These are phyloP conservation scores for Corydoras sp. DNA, from an alignment of 2,113 vertebrate genomes.

Conservation along the genomic window DNA sequence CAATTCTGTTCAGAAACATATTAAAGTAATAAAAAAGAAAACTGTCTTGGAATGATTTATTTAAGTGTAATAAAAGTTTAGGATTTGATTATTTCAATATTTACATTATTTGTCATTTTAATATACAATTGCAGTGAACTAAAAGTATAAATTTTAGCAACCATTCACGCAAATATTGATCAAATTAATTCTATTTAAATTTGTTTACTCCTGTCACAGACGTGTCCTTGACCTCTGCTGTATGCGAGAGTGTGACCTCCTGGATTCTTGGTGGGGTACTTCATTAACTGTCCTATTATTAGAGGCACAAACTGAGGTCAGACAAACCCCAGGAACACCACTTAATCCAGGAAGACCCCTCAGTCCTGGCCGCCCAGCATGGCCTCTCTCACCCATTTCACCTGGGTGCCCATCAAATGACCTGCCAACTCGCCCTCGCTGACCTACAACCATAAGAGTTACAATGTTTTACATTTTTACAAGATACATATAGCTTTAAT, in stretches of 20 bases:
- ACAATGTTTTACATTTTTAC: background rate
- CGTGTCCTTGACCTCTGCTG: slow-evolving; percentile 52
- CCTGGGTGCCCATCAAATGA: slow-evolving; percentile 68
- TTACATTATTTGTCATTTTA: slow-evolving; percentile 53
- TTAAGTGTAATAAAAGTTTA: slow-evolving; percentile 40
- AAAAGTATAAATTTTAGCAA: slow-evolving; percentile 5
- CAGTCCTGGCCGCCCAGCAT: slow-evolving; percentile 59
- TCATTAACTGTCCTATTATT: slow-evolving; percentile 40
- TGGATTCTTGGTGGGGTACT: slow-evolving; percentile 31
- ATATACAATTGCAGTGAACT: slow-evolving; percentile 13
- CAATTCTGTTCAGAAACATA: too few species aligned
- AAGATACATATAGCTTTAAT: too few species aligned
- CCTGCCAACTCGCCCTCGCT: slow-evolving; percentile 62
- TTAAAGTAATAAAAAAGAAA: too few species aligned
- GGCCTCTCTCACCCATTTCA: slow-evolving; percentile 63
- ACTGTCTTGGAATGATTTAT: too few species aligned
- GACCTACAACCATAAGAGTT: slow-evolving; percentile 52
- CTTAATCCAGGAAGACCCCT: slow-evolving; percentile 64
- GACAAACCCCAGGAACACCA: slow-evolving; percentile 68
- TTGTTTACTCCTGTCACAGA: slow-evolving; percentile 42
- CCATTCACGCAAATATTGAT: slow-evolving; percentile 8
- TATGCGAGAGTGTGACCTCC: slow-evolving; percentile 7
- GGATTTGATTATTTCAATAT: slow-evolving; percentile 49
- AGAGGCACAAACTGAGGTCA: slow-evolving; percentile 61
- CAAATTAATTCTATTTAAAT: background rate